Evolutionary conservation across 2,888 invertebrate species (phyloP), one percentile per base, ranked within the genome.

Genomic region (Tillus elongatus): DNA sequence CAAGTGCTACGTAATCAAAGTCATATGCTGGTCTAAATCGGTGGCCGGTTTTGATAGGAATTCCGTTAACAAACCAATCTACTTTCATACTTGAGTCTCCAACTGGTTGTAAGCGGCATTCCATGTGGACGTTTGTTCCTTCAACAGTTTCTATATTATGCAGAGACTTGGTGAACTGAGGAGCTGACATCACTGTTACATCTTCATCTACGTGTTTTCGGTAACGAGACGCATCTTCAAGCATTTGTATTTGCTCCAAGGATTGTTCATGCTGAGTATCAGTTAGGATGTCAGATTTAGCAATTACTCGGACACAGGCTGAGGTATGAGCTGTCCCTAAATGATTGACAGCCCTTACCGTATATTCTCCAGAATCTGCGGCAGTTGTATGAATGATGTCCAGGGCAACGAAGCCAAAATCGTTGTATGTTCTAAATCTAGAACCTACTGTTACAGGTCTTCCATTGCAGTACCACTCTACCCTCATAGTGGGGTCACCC

Each of bases 381-480:
- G 90, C 83, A 37, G 88, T 91, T 12, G 90, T 84, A 59, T 93
- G 89, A 44, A 93, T 79, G 41, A 98, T 92, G 57, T 97, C 97
- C 50, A 98, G 69, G 24, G 96, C 92, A 36, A 97, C 92, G 62
- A 90, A 95, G 11, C 97, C 97, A 63, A 97, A 97, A 61, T 98
- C 97, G 57, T 92, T 88, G 61, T 92, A 90, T 13, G 93, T 92
- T 59, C 83, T 81, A 71, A 93, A 96, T 57, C 96, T 78, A 30
- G 90, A 90, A 29, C 89, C 90, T 26, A 90, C 84, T 15, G 91
- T 89, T 10, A 88, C 79, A 4, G 88, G 77, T 55, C 79, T 78
- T 15, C 92, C 95, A 65, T 97, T 93, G 56, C 88, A 90, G 75
- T 85, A 92, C 93, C 92, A 93, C 66, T 91, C 88, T 0, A 92